A percentile compares a stretch with the other conserved stretches of the same genome.
Evolutionary conservation across 2,113 vertebrate genomes (phyloP).

Genomic region (Mustelus asterias): DNA sequence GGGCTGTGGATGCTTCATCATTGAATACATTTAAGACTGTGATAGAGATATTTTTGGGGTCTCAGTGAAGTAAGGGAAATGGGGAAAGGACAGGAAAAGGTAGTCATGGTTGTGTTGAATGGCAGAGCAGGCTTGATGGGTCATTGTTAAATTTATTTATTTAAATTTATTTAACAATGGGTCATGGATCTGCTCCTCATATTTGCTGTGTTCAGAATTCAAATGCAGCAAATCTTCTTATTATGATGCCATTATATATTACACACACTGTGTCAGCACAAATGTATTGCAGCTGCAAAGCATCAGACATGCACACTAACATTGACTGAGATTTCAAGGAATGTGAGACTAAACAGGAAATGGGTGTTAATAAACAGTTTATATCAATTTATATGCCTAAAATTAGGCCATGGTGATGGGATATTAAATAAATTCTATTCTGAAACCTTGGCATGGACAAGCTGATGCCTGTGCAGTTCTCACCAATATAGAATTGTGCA

Average conservation of each 20-base stretch:
- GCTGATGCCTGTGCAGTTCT: conserved; percentile 2
- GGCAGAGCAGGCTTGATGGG: too few relatives aligned
- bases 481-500: not conserved
- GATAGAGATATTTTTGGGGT: too few relatives aligned
- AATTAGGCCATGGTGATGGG: not conserved
- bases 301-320: not conserved
- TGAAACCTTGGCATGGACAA: conserved; percentile 10
- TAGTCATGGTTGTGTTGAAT: too few relatives aligned
- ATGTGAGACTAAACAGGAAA: not conserved
- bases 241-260: not conserved
- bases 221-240: not conserved
- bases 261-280: not conserved
- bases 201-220: not conserved
- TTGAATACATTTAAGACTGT: too few relatives aligned
- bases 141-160: too few relatives aligned
- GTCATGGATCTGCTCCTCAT: too few relatives aligned
- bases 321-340: not conserved
- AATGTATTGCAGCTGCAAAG: not conserved
- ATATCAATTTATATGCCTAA: conserved; percentile 5
- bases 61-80: too few relatives aligned
- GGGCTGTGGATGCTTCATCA: too few relatives aligned
- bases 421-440: conserved; percentile 15
- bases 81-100: too few relatives aligned
- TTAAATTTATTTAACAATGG: too few relatives aligned
- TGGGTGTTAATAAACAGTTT: conserved; percentile 6